Conservation (phyloP, 2,113 vertebrate genomes). For the Hemiprocne comata region DNA sequence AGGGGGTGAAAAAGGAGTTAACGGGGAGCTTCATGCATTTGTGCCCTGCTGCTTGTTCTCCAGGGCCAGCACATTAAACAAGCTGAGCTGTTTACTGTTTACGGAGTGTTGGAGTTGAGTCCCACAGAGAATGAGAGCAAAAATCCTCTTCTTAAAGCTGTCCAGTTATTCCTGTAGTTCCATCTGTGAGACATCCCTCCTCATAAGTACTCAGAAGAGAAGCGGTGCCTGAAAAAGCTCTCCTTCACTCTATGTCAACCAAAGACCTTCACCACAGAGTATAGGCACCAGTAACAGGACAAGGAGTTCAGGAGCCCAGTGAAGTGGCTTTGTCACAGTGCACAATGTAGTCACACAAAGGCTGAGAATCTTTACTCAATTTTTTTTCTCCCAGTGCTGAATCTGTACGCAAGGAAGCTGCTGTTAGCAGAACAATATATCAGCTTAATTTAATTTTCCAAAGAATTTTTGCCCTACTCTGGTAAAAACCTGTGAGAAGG, state of each 20-base stretch:
- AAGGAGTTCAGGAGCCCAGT: background rate
- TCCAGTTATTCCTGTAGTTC: background rate
- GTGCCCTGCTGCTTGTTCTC: background rate
- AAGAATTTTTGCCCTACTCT: background rate
- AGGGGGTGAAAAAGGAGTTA: conserved; percentile 1
- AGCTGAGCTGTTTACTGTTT: background rate
- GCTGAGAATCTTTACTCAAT: background rate
- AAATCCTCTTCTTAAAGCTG: background rate
- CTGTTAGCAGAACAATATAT: background rate
- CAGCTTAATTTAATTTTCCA: background rate
- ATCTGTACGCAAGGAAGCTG: background rate
- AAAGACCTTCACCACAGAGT: background rate
- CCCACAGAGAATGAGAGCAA: background rate
- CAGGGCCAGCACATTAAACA: background rate
- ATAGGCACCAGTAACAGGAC: background rate
- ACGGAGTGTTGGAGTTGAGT: background rate
- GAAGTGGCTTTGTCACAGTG: background rate
- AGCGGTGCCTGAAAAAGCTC: background rate
- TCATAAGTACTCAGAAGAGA: background rate
- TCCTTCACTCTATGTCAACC: background rate
- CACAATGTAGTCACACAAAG: background rate
- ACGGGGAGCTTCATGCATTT: background rate
- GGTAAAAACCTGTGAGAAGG: background rate
- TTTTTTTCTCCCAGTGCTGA: background rate
- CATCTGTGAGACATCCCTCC: background rate